A percentile compares a stretch with the other conserved stretches of the same genome.
Evolutionary conservation across 2,888 invertebrate species (phyloP).

Genomic region (Trachelus troglodyta): DNA sequence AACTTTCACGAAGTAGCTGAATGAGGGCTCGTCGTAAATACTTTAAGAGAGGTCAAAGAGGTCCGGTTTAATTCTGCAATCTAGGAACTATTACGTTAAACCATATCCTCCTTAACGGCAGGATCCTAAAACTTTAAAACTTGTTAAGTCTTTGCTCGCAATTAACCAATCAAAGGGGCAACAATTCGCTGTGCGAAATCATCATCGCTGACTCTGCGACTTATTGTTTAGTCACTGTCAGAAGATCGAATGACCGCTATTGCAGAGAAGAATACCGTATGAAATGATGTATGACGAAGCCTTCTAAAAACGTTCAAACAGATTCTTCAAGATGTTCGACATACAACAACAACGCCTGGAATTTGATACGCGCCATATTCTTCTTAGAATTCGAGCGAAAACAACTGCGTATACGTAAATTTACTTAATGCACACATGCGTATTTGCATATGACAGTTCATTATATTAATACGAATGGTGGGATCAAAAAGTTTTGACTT

Average conservation of each 20-base stretch:
- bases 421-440: not conserved
- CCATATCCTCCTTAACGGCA: constrained; percentile 40
- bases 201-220: not conserved
- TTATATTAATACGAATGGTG: not conserved
- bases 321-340: not conserved
- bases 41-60: constrained; percentile 24
- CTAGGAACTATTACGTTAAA: constrained; percentile 44
- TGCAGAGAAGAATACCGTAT: not conserved
- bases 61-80: constrained; percentile 23
- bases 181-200: not conserved
- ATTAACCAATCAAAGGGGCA: not conserved
- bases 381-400: not conserved
- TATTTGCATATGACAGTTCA: not conserved
- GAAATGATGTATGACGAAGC: not conserved
- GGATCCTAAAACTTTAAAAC: constrained; percentile 31
- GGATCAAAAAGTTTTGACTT: not conserved
- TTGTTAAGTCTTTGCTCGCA: not conserved
- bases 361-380: not conserved
- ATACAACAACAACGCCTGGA: not conserved
- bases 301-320: not conserved
- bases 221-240: not conserved
- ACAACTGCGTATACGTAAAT: not conserved
- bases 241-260: not conserved
- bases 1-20: constrained; percentile 6
- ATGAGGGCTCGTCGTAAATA: constrained; percentile 18